A percentile compares a stretch with the other conserved stretches of the same genome.
phyloP scores from a whole-genome alignment of 2,113 vertebrate genomes.

The Eurypyga helias region DNA sequence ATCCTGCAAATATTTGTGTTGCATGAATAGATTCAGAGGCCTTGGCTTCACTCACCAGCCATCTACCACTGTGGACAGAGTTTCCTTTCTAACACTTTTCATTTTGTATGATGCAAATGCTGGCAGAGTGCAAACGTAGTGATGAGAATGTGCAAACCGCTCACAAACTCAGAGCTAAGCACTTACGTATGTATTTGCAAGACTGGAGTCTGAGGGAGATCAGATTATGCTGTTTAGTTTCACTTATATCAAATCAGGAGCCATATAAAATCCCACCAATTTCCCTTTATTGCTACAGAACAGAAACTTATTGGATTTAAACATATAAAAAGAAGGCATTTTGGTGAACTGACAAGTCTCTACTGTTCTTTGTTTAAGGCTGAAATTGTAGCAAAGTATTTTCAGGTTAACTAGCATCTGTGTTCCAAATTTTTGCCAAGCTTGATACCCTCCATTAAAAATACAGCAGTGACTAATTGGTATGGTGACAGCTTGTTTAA shows the following conservation, averaged over 20 bases:
- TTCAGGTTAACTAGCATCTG: neutral
- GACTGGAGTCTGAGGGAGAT: neutral
- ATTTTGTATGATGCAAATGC: neutral
- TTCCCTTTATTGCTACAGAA: neutral
- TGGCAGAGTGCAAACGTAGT: neutral
- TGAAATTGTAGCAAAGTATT: neutral
- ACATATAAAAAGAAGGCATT: neutral
- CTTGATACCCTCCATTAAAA: neutral
- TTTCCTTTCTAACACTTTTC: neutral
- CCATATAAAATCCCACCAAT: neutral
- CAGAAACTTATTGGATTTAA: neutral
- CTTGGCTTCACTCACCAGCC: neutral
- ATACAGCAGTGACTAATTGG: neutral
- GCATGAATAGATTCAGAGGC: neutral
- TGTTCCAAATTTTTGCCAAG: neutral
- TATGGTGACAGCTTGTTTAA: conserved; percentile 40
- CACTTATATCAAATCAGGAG: neutral
- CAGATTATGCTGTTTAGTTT: neutral
- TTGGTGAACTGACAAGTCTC: neutral
- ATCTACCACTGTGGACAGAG: neutral
- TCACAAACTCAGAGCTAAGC: neutral
- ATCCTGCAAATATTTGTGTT: neutral
- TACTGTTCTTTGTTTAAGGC: neutral
- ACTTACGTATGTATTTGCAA: neutral
- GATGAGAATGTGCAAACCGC: neutral